Base-by-base conservation (phyloP, 1,140 invertebrate genomes). In the Pygmarrhopalites habei region DNA sequence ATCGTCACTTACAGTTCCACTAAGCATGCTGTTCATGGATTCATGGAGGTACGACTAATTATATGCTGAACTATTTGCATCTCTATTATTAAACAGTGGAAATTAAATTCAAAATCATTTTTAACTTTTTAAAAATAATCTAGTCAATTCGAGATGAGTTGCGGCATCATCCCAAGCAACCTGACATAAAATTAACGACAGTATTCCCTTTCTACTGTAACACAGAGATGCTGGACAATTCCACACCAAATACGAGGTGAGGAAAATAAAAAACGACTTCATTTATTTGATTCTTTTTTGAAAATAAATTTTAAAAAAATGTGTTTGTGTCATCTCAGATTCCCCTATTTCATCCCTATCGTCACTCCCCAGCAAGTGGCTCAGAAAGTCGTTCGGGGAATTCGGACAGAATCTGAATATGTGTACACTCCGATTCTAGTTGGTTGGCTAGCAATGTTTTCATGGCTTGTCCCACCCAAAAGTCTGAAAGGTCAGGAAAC, bases 371-470 rank as follows among this genome's bases (percentile, higher is more conserved):
- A 61, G 43, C 17, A 61, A 7, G 66, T 71, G 0, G 69, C 69
- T 15, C 28, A 51, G 28, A 62, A 62, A 47, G 29, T 71, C 2
- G 47, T 68, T 25, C n/a, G 64, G 10, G 69, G 69, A 25, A 63
- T 71, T 15, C 62, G 61, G 30, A 53, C 28, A 46, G 66, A 68
- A 23, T 10, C 46, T 2, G 66, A 71, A 29, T 71, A 71, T 30
- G 56, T 71, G 10, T 71, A 71, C 43, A 66, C 64, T n/a, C 69
- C 69, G 2, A 35, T 41, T 10, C 43, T 71, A 10, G 58, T 71
- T 15, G 66, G 66, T 2, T 71, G 66, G 66, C 53, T 71, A n/a
- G 69, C 69, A 12, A 71, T 71, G 69, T 68, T 68, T 52, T 66
- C 64, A 1, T 71, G 69, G 69, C 63, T 62, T n/a, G 59, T 52